Evolutionary conservation across 2,888 invertebrate species (phyloP), one percentile per base, ranked within the genome.

Genomic region (Sympetrum striolatum): DNA sequence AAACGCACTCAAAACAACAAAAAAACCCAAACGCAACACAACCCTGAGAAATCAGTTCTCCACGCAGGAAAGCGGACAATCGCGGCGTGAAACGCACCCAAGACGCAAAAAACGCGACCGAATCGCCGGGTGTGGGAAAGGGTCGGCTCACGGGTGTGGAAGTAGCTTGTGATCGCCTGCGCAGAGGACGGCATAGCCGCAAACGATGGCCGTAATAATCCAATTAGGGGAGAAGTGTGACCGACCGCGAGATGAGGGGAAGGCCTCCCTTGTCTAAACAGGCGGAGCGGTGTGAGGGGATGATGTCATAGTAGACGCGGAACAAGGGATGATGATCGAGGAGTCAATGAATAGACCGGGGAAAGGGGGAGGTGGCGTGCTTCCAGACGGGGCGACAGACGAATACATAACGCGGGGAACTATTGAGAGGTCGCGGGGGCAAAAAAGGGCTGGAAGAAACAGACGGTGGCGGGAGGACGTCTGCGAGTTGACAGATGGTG

Each of bases 161-260:
- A 82, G 82, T 82, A 64, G 60, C 86, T 37, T 86, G 60, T 86
- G 86, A 86, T 86, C 86, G 86, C 58, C 58, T 31, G 58, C 82
- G 31, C 58, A 58, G 82, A 18, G 58, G 15, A 53, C 82, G 86
- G 64, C 86, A 60, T 37, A n/a, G 86, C 60, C 60, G 86, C 86
- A 86, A 86, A 86, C 86, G 86, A 86, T 64, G 86, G 86, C 86
- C 37, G 86, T 86, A 86, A 86, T 86, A 86, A 86, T 86, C 86
- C 86, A 86, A 86, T 86, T 86, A 86, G 86, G 60, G 73, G 60
- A 39, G 86, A 64, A 86, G 86, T 86, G 86, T 86, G 86, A 86
- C 86, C 86, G 64, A 86, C 82, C 82, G 58, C 82, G 58, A 58
- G 31, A 31, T 22, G 82, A 31, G 31, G 18, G 58, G n/a, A 2